phyloP scores from a whole-genome alignment of 2,113 vertebrate species.

The Calidris pugnax region DNA sequence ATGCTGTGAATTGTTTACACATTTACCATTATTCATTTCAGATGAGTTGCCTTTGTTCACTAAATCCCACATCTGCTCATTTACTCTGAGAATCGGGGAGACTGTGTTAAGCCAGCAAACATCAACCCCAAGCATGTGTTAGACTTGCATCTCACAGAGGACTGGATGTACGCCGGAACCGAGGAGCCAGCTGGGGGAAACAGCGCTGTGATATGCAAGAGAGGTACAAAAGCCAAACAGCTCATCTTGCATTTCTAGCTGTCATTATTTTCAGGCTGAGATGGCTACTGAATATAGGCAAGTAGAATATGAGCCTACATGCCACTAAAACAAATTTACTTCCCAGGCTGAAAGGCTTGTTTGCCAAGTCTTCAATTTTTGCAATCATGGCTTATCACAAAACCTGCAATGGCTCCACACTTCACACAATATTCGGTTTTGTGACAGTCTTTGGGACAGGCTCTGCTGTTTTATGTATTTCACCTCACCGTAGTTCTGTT shows the following conservation, averaged over 20 bases:
- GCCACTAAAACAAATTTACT: neutral
- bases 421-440: accelerated
- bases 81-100: accelerated
- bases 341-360: neutral
- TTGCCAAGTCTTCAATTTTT: neutral
- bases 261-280: neutral
- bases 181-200: neutral
- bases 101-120: neutral
- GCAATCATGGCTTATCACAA: neutral
- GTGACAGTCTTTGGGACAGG: neutral
- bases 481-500: neutral
- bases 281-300: neutral
- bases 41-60: neutral
- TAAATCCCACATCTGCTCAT: neutral
- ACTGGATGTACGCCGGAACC: neutral
- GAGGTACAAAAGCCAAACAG: neutral
- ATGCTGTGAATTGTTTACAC: neutral
- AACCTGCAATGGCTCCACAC: neutral
- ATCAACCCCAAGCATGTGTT: neutral
- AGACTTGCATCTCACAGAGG: neutral
- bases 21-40: neutral
- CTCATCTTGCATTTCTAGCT: neutral
- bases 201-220: neutral
- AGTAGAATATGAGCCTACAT: accelerated
- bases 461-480: neutral